Evolutionary conservation across 2,797 vertebrate species (phyloP), one percentile per base, ranked within the genome.

Genomic region (Mus minutoides): DNA sequence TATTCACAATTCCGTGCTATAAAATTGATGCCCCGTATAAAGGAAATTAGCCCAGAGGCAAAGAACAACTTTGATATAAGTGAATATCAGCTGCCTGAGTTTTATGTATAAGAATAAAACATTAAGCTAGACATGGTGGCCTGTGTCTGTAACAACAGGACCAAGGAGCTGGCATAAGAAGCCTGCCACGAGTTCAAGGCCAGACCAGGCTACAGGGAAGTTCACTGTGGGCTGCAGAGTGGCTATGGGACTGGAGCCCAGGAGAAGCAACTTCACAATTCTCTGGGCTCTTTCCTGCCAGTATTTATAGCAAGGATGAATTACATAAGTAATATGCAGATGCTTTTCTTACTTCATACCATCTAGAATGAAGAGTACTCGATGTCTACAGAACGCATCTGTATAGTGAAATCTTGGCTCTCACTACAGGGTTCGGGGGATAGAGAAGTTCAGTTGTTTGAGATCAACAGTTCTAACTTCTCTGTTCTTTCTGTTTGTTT

Each of bases 11-110:
- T 86, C 78, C n/a, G 0, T 43, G 24, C 14, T 90, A 86, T 89
- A 58, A 92, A 95, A 62, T 84, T 49, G 73, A 97, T 49, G 58
- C 52, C 43, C 52, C 56, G 6, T 79, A 77, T 67, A 87, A 95
- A 96, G 88, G 69, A 92, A 80, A 92, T 71, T 64, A 79, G 11
- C 78, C 22, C 67, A 2, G 84, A 34, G 22, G 52, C 43, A 82
- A 94, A 84, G 22, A 94, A 54, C 75, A 80, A 26, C 10, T 93
- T 83, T 83, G 78, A 88, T 40, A 71, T 29, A 77, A 71, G 76
- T 26, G 49, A 83, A 79, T 83, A 43, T 60, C 71, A 75, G n/a
- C 46, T 40, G 3, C 6, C 6, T 77, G 24, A 71, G 71, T 76
- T 90, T 3, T 76, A 40, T 46, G 26, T 73, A 76, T 43, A 83